Percentiles rank a stretch among this genome's conserved stretches.
These are phyloP conservation scores for Perognathus longimembris DNA, from an alignment of 2,113 vertebrate genomes.

Conservation along the genomic window DNA sequence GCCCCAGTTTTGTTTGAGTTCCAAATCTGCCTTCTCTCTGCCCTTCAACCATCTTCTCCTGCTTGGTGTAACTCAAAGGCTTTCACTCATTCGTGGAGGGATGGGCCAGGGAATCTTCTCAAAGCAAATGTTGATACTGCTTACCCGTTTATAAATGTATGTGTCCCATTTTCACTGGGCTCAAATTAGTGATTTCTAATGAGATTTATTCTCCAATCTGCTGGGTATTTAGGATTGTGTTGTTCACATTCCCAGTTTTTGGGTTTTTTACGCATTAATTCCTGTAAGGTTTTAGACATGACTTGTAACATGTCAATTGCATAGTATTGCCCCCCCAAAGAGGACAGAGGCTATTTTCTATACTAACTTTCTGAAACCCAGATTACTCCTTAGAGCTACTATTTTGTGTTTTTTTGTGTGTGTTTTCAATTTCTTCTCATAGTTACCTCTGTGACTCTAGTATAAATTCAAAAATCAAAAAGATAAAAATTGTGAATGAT, in stretches of 20 bases:
- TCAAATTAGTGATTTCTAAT: background rate
- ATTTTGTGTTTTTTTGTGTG: background rate
- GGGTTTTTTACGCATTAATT: background rate
- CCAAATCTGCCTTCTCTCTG: background rate
- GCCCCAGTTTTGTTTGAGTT: background rate
- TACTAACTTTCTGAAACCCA: background rate
- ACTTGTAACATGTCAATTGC: background rate
- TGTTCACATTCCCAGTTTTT: conserved; percentile 2
- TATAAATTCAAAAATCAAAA: background rate
- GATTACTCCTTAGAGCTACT: background rate
- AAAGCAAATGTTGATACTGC: background rate
- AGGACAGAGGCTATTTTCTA: background rate
- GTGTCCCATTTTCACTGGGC: too few species aligned
- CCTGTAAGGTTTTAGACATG: background rate
- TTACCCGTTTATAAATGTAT: too few species aligned
- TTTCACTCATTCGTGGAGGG: background rate
- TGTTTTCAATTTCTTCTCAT: background rate
- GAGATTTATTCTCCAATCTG: background rate
- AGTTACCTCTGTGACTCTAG: background rate
- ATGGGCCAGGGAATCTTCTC: background rate
- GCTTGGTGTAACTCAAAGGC: background rate
- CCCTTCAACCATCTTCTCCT: background rate
- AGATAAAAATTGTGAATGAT: background rate
- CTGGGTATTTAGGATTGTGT: background rate
- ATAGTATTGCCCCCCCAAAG: background rate